Evolutionary conservation across 2,797 vertebrate genomes (phyloP).

Genomic region (Karalla daura): DNA sequence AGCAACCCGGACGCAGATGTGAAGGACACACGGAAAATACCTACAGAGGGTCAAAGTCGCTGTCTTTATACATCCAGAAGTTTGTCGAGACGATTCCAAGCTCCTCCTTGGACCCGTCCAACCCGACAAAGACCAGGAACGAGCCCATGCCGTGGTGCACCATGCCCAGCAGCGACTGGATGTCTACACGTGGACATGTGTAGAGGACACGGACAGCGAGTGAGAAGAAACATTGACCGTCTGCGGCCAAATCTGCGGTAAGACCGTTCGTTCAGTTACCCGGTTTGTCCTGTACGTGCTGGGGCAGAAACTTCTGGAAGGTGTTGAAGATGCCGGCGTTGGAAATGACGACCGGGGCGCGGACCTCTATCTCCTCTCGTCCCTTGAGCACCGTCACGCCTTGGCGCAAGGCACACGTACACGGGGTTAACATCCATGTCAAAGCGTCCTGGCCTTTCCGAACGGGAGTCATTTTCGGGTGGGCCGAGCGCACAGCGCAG

Average conservation of each 20-base stretch:
- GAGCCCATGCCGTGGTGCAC: slow-evolving; percentile 86
- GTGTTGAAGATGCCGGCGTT: slow-evolving; percentile 88
- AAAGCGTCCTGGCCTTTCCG: no score
- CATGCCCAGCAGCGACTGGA: slow-evolving; percentile 75
- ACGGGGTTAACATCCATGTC: neutral
- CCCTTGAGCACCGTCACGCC: slow-evolving; percentile 83
- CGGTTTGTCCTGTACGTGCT: slow-evolving; percentile 67
- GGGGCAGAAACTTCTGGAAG: slow-evolving; percentile 82
- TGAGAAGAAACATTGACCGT: neutral
- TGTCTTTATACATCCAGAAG: slow-evolving; percentile 86
- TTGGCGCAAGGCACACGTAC: slow-evolving; percentile 10
- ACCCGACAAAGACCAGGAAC: slow-evolving; percentile 87
- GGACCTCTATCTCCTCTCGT: slow-evolving; percentile 77
- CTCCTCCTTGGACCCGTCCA: slow-evolving; percentile 84
- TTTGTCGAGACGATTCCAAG: slow-evolving; percentile 83
- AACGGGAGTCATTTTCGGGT: no score
- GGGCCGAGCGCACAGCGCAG: no score
- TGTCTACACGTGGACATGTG: slow-evolving; percentile 54
- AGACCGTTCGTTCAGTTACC: slow-evolving; percentile 53
- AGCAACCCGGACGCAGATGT: neutral
- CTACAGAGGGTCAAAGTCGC: slow-evolving; percentile 83
- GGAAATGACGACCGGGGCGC: slow-evolving; percentile 84
- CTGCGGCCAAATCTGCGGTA: neutral
- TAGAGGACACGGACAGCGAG: neutral
- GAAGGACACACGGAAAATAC: slow-evolving; percentile 1